Base-by-base conservation (phyloP, 2,113 vertebrate genomes). In the Indicator indicator region DNA sequence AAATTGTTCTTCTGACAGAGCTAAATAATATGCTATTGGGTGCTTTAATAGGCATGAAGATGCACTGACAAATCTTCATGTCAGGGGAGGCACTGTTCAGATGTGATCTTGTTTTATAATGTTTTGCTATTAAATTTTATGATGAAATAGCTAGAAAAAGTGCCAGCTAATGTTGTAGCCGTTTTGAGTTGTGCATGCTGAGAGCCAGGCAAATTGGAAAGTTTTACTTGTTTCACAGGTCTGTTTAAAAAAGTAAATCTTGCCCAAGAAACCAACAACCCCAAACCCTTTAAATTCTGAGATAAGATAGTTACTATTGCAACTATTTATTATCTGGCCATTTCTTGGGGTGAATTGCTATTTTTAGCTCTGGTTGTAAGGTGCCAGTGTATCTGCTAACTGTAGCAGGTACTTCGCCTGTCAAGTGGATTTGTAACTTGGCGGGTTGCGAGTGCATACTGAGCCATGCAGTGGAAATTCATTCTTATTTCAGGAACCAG, bases 1-100 rank as follows among this genome's bases (percentile, higher is more conserved):
- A 94, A 88, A 69, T 91, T 83, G 60, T 89, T 94, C 69, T 92
- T 77, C 54, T 88, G 65, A 64, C 88, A 85, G 72, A 89, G 68
- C 79, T 88, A 77, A 77, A 74, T 70, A 44, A 56, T 50, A 27
- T 55, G 42, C 74, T 64, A 69, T 46, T 48, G 46, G 85, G 60
- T 6, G 21, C 78, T 74, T 79, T 91, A 82, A 81, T 36, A 75
- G 62, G 79, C 56, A 59, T 7, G 44, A 64, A 80, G 93, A 80
- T 28, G 30, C 3, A 1, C 58, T 86, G 79, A 83, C 56, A 64
- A 54, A 67, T 58, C 54, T 65, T 54, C 59, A 2, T 84, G 92
- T 92, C 24, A 12, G 79, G 56, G 54, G 54, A 38, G 33, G 24
- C 30, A 11, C 38, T 27, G 54, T 40, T 81, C 79, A 67, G 44